phyloP scores from a whole-genome alignment of 92 coral and sea anemone genomes.

The Phenganax subtilis region DNA sequence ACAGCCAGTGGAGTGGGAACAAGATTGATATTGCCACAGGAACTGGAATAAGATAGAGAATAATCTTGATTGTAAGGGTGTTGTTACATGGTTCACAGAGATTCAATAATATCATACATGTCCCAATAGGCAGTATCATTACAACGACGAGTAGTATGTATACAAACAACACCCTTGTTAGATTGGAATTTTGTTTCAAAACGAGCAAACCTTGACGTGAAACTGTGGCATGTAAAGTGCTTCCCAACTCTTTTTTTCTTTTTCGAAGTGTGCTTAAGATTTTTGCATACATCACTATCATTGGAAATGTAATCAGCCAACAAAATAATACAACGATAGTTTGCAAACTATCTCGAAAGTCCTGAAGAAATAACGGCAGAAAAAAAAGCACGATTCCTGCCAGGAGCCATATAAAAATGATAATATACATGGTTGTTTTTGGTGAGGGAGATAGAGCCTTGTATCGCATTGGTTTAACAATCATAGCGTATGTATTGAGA shows the following conservation, averaged over 20 bases:
- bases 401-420: not conserved
- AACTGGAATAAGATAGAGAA: not conserved
- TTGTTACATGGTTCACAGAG: slow-evolving; percentile 16
- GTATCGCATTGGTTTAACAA: not conserved
- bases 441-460: slow-evolving; percentile 15
- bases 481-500: not conserved
- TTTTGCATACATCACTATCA: not conserved
- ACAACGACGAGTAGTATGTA: slow-evolving; percentile 4
- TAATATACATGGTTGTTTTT: not conserved
- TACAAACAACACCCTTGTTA: slow-evolving; percentile 13
- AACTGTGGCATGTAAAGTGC: not conserved
- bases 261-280: slow-evolving; percentile 3
- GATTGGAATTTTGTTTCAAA: slow-evolving; percentile 21
- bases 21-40: not conserved
- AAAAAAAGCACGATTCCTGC: not conserved
- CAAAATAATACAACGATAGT: slow-evolving; percentile 3
- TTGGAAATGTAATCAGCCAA: slow-evolving; percentile 10
- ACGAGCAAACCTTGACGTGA: slow-evolving; percentile 28
- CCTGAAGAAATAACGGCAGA: not conserved
- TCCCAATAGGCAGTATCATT: slow-evolving; percentile 3
- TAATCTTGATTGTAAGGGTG: not conserved
- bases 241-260: not conserved
- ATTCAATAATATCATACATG: not conserved
- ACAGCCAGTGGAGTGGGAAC: slow-evolving; percentile 24
- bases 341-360: not conserved